Percentiles rank a stretch among this genome's conserved stretches.
These are phyloP conservation scores for Polymixis flavicincta DNA, from an alignment of 2,888 invertebrate species.

Conservation along the genomic window DNA sequence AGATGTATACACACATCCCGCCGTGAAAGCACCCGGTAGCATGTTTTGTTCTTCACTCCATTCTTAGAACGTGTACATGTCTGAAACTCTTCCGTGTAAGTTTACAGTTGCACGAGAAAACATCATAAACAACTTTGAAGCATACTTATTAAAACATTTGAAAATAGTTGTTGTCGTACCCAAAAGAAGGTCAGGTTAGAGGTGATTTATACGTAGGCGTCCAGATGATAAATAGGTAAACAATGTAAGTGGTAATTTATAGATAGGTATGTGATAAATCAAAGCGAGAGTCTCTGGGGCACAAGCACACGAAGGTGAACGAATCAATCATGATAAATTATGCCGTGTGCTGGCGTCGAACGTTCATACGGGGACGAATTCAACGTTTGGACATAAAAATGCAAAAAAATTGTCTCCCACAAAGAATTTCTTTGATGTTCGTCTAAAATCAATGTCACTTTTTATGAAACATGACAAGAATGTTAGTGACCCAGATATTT, in stretches of 20 bases:
- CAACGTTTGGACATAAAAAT: constrained; percentile 49
- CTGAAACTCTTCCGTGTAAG: constrained; percentile 54
- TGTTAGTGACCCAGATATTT: constrained; percentile 18
- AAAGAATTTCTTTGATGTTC: constrained; percentile 33
- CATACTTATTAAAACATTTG: constrained; percentile 42
- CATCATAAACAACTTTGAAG: constrained; percentile 40
- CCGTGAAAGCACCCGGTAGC: constrained; percentile 49
- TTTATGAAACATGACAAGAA: constrained; percentile 35
- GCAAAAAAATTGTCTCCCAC: constrained; percentile 28
- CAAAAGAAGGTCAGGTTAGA: constrained; percentile 41
- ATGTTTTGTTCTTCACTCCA: constrained; percentile 62
- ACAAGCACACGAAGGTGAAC: constrained; percentile 67
- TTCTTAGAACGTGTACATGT: constrained; percentile 49
- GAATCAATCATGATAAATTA: constrained; percentile 77
- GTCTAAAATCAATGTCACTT: constrained; percentile 31
- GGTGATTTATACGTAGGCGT: constrained; percentile 65
- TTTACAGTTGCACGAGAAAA: constrained; percentile 45
- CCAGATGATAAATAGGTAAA: constrained; percentile 69
- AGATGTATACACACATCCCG: constrained; percentile 20
- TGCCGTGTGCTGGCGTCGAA: constrained; percentile 67
- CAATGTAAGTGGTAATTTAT: constrained; percentile 74
- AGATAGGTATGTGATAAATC: constrained; percentile 73
- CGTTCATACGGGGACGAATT: constrained; percentile 59
- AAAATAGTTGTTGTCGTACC: constrained; percentile 48
- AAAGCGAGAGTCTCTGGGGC: constrained; percentile 66